Evolutionary conservation across 2,888 invertebrate species (phyloP), one percentile per base, ranked within the genome.

Genomic region (Eilema sororculum): DNA sequence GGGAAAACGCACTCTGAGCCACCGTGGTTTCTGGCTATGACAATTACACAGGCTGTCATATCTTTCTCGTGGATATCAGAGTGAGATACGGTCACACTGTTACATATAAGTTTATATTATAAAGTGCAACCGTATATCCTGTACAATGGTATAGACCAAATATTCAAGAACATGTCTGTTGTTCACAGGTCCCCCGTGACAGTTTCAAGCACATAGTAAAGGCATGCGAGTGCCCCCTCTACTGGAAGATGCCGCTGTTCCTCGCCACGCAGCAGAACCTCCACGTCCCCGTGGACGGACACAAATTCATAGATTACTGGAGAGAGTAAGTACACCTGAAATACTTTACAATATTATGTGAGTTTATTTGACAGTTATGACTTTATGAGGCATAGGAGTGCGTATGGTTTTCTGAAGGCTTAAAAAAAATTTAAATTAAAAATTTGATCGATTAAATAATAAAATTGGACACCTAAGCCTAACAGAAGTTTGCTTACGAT

Each of bases 241-340:
- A 99, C 95, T 99, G 99, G 99, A 99, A 99, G 91, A 97, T 98
- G 90, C 98, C 99, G n/a, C 96, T 99, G 74, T 99, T 98, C 96
- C 96, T 98, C 77, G 98, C 98, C 66, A 97, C 98, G 52, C 98
- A 92, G 96, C 97, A 89, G 96, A 97, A 91, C 95, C 97, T 95
- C 89, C 97, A 92, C 86, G 96, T 95, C 94, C 97, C 94, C 65
- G 97, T 99, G 75, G 98, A 98, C 82, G 97, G 97, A 81, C 97
- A 97, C 89, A 97, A 97, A 85, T 98, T 99, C 91, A 96, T 98
- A 77, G 97, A 97, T 84, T 98, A 98, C 93, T 99, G 99, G 99
- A 98, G 97, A 96, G 97, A 98, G 99, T 99, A 93, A 97, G 97
- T 95, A 37, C 52, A 41, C 28, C 16, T 24, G 12, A 37, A 37